These are phyloP conservation scores for Trematocara nigrifrons DNA, from an alignment of 2,113 vertebrate species.

Conservation along the genomic window DNA sequence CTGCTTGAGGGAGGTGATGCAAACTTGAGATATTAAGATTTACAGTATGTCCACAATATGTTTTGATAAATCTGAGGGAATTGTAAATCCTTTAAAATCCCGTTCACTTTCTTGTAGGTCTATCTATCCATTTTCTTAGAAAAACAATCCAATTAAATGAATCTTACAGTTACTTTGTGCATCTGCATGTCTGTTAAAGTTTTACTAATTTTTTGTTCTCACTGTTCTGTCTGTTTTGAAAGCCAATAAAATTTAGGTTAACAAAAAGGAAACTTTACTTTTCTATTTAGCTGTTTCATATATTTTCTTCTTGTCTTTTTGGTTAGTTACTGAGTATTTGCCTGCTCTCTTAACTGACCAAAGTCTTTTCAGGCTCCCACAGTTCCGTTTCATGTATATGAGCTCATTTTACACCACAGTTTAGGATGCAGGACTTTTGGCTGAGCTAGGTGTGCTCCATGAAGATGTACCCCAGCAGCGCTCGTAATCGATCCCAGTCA, in stretches of 20 bases:
- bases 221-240: neutral
- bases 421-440: conserved; percentile 21
- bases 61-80: neutral
- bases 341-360: neutral
- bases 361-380: neutral
- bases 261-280: neutral
- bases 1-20: neutral
- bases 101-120: neutral
- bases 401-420: conserved; percentile 22
- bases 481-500: conserved; percentile 55
- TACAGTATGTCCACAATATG: neutral
- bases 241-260: neutral
- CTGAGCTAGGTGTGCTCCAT: conserved; percentile 24
- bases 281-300: neutral
- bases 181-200: neutral
- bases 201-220: neutral
- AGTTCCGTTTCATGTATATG: neutral
- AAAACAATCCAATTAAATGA: neutral
- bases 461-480: conserved; percentile 19
- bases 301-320: neutral
- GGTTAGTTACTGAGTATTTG: neutral
- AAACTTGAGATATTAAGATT: neutral
- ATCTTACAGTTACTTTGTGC: neutral
- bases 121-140: neutral
- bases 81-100: neutral